phyloP scores from a whole-genome alignment of 2,797 vertebrate species.

The Platyrinchus mystaceus region DNA sequence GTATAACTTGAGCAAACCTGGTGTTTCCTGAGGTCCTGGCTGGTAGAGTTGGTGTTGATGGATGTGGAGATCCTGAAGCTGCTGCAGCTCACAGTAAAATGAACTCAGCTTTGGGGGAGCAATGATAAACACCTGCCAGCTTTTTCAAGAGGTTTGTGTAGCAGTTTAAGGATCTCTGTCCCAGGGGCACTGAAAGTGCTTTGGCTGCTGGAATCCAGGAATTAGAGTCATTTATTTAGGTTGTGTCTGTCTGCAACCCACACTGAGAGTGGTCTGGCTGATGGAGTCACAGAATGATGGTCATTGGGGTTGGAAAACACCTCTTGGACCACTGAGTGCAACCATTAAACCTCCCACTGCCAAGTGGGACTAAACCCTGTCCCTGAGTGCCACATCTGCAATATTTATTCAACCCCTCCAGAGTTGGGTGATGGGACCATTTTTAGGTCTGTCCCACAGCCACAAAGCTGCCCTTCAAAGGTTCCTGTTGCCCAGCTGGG shows the following conservation, averaged over 20 bases:
- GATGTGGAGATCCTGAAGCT: neutral
- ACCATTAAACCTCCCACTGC: neutral
- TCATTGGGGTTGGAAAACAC: neutral
- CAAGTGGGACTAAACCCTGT: accelerated
- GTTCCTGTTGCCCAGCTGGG: neutral
- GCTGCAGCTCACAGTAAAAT: neutral
- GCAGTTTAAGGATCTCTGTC: neutral
- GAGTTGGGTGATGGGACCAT: accelerated
- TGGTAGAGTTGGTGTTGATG: neutral
- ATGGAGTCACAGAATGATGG: neutral
- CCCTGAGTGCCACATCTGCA: neutral
- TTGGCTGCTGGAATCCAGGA: neutral
- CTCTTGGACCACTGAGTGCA: neutral
- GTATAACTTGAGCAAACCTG: accelerated
- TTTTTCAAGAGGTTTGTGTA: neutral
- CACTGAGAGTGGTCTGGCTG: neutral
- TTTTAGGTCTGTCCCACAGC: neutral
- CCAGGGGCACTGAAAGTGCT: accelerated
- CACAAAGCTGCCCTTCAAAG: neutral
- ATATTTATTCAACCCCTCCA: neutral
- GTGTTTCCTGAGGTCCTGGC: neutral
- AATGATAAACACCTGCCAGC: neutral
- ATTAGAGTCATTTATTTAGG: neutral
- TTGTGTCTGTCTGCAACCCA: neutral
- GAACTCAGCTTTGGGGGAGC: neutral